A percentile compares a stretch with the other conserved stretches of the same genome.
These are phyloP conservation scores for Ovibos moschatus DNA, from an alignment of 2,113 vertebrate species.

Conservation along the genomic window DNA sequence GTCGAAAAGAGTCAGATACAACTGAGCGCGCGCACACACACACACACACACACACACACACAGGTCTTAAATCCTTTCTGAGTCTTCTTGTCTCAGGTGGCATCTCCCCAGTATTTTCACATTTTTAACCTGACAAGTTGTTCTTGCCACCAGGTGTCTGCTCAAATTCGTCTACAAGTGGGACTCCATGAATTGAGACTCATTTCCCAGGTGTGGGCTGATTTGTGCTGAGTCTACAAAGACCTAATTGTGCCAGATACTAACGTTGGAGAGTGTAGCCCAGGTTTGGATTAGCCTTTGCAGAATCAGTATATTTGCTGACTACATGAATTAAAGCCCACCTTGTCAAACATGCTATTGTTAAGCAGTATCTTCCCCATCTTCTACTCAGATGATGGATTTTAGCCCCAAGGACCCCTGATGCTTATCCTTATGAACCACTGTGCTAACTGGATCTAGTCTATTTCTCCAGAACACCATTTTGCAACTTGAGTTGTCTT, in stretches of 20 bases:
- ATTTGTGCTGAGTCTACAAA: fast-evolving
- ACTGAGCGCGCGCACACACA: neutral
- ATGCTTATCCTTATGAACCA: neutral
- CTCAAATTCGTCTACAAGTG: neutral
- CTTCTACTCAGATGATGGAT: neutral
- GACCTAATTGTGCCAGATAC: neutral
- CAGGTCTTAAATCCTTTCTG: neutral
- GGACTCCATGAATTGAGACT: neutral
- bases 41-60: neutral
- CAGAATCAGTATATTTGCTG: neutral
- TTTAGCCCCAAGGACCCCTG: neutral
- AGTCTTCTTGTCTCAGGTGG: neutral
- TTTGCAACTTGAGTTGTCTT: neutral
- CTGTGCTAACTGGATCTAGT: neutral
- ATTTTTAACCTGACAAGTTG: neutral
- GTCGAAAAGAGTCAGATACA: neutral
- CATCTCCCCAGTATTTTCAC: neutral
- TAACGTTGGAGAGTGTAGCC: neutral
- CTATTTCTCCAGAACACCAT: neutral
- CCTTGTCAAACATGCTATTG: neutral
- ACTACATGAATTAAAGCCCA: neutral
- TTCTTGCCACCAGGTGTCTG: neutral
- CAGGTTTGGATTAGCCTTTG: neutral
- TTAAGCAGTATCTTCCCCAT: neutral
- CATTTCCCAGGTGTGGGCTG: neutral